Evolutionary conservation across 2,888 invertebrate genomes (phyloP).

Genomic region (Clunio marinus): DNA sequence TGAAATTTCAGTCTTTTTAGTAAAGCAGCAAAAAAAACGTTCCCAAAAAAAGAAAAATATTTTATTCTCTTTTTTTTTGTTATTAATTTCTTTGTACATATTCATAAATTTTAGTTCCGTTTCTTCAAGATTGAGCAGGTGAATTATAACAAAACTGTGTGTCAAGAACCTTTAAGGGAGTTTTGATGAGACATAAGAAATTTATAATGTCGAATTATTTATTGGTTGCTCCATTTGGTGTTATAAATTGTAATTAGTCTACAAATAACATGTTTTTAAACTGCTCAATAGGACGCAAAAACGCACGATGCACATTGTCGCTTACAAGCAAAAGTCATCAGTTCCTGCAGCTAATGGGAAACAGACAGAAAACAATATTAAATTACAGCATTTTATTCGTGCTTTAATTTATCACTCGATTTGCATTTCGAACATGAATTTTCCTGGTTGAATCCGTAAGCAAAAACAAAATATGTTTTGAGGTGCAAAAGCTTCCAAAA

Average conservation of each 20-base stretch:
- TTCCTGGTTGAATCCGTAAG: not conserved
- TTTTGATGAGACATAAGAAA: not conserved
- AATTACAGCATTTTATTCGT: constrained; percentile 3
- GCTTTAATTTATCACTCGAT: constrained; percentile 11
- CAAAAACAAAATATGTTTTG: not conserved
- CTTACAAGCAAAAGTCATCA: not conserved
- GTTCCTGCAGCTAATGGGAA: not conserved
- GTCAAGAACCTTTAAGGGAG: not conserved
- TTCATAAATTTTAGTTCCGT: constrained; percentile 13
- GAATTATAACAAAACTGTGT: not conserved
- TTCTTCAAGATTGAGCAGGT: not conserved
- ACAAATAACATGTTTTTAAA: not conserved
- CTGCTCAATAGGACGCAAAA: not conserved
- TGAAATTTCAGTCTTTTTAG: too few species aligned
- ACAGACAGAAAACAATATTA: constrained; percentile 23
- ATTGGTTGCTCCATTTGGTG: not conserved
- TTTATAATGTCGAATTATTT: not conserved
- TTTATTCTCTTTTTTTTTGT: not conserved
- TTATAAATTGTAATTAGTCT: constrained; percentile 10
- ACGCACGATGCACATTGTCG: not conserved
- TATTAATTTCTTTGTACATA: constrained; percentile 22
- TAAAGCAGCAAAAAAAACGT: too few species aligned
- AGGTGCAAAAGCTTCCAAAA: constrained; percentile 33
- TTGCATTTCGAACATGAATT: constrained; percentile 6
- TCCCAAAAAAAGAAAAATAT: too few species aligned